A percentile compares a stretch with the other conserved stretches of the same genome.
phyloP scores from a whole-genome alignment of 1,140 invertebrate genomes.

The Ceratoteleas bidentatus region DNA sequence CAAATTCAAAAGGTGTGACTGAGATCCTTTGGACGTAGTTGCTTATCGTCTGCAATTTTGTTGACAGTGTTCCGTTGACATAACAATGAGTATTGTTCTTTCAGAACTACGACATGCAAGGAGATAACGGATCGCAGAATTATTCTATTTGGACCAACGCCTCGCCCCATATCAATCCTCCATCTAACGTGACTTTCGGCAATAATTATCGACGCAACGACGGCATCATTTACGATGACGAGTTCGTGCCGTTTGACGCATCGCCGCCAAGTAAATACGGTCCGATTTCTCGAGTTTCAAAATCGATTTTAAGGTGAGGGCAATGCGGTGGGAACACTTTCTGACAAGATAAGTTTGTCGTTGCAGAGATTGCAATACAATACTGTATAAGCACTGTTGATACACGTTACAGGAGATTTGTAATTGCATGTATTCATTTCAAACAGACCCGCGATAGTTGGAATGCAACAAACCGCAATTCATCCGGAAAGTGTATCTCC shows the following conservation, averaged over 20 bases:
- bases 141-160: conserved; percentile 80
- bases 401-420: background rate
- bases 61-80: background rate
- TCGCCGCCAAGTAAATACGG: conserved; percentile 89
- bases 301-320: conserved; percentile 79
- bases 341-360: too few species aligned
- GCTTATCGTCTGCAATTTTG: background rate
- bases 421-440: conserved; percentile 4
- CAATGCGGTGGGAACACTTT: too few species aligned
- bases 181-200: conserved; percentile 74
- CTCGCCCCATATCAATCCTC: conserved; percentile 74
- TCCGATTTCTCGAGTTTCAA: conserved; percentile 88
- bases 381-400: too few species aligned
- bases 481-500: conserved; percentile 76
- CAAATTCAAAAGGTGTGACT: conserved; percentile 74
- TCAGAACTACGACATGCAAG: conserved; percentile 77
- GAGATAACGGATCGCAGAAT: conserved; percentile 75
- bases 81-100: background rate
- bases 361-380: too few species aligned
- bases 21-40: background rate
- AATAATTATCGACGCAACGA: conserved; percentile 85
- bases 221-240: conserved; percentile 86
- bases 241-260: conserved; percentile 89
- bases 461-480: conserved; percentile 74
- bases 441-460: conserved; percentile 70